Base-by-base conservation (phyloP, 2,113 vertebrate genomes). In the Chauna torquata region DNA sequence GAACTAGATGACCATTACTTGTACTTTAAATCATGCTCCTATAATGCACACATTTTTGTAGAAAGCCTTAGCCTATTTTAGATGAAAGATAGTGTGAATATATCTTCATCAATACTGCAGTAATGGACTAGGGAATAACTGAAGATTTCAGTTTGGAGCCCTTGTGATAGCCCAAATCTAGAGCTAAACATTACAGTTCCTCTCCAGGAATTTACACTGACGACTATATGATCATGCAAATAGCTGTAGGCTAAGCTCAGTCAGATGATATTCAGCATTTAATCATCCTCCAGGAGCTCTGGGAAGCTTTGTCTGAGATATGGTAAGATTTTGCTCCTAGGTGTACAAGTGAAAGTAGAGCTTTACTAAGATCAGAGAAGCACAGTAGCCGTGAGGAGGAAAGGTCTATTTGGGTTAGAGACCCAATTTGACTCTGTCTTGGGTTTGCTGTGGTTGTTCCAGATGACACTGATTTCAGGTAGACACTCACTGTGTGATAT, bases 141-240 rank as follows among this genome's bases (percentile, higher is more conserved):
- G 19, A 42, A 42, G 36, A 77, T 89, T 82, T 89, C n/a, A 45
- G 27, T 72, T 80, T 62, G 54, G n/a, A 89, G 70, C 19, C 74
- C 18, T 76, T 92, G n/a, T n/a, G 66, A 61, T 69, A 83, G 75
- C 24, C 34, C 82, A 66, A 61, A 66, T 47, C 80, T 91, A 68
- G 69, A 78, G 61, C 77, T 82, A 54, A 88, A 82, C 16, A 4
- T 76, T 54, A 7, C 3, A 79, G 22, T 8, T 79, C 49, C 27
- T 88, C 69, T 79, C 57, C n/a, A 81, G 77, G 88, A 92, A 74
- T 85, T 92, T 80, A 16, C 24, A 68, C 36, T 54, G 74, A 40
- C 70, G 86, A 36, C 57, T 76, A 45, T 70, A 70, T 91, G 83
- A 69, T 87, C 88, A 86, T 82, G 72, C 83, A 93, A 94, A 91